A percentile compares a stretch with the other conserved stretches of the same genome.
These are phyloP conservation scores for Pogoniulus pusillus DNA, from an alignment of 2,797 vertebrate species.

Conservation along the genomic window DNA sequence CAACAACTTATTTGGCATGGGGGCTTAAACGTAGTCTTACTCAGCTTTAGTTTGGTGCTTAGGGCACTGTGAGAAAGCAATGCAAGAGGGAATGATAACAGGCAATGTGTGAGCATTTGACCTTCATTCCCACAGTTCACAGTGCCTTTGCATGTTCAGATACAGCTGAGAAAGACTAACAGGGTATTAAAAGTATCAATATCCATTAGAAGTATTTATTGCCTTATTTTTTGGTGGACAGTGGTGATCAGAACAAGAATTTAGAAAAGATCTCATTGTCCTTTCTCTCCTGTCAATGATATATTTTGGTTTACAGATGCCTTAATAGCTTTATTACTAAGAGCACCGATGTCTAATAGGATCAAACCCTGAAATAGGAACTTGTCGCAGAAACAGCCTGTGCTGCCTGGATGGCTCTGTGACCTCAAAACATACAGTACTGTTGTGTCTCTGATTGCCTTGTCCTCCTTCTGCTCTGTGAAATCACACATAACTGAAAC, in stretches of 20 bases:
- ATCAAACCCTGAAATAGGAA: slow-evolving; percentile 30
- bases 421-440: neutral
- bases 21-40: neutral
- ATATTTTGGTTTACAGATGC: neutral
- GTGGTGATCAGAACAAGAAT: neutral
- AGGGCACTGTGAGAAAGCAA: too few relatives aligned
- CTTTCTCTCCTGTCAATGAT: neutral
- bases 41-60: neutral
- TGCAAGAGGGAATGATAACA: too few relatives aligned
- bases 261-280: neutral
- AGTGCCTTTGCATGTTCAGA: neutral
- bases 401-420: neutral
- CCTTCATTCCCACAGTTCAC: too few relatives aligned
- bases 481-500: neutral
- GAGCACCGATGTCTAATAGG: neutral
- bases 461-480: neutral
- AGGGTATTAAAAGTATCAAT: neutral
- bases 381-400: neutral
- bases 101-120: too few relatives aligned
- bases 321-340: neutral
- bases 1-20: neutral
- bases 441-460: neutral
- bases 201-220: neutral
- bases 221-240: neutral
- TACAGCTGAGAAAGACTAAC: neutral